Percentiles rank a stretch among this genome's conserved stretches.
phyloP scores from a whole-genome alignment of 2,888 invertebrate species.

The Agrypnus murinus region DNA sequence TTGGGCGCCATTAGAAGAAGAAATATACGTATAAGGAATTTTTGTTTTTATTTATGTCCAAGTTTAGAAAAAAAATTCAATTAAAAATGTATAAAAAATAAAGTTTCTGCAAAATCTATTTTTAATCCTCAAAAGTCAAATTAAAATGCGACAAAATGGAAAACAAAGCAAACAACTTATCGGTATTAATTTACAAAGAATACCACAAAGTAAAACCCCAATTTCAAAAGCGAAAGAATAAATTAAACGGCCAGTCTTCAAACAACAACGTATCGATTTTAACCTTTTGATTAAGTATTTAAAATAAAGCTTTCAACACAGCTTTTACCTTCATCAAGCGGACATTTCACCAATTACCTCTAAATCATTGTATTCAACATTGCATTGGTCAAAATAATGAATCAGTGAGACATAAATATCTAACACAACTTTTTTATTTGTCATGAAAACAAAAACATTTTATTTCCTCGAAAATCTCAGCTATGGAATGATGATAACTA shows the following conservation, averaged over 20 bases:
- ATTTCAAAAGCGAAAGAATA: constrained; percentile 29
- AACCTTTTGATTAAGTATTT: constrained; percentile 25
- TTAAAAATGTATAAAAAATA: constrained; percentile 11
- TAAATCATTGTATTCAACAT: neutral
- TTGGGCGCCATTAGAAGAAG: neutral
- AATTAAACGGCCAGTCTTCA: constrained; percentile 34
- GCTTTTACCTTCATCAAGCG: constrained; percentile 1
- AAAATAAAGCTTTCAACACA: constrained; percentile 14
- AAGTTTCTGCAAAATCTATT: too few species aligned
- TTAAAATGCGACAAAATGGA: neutral
- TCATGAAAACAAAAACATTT: too few species aligned
- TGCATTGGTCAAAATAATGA: too few species aligned
- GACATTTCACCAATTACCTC: constrained; percentile 4
- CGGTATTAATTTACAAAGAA: constrained; percentile 17
- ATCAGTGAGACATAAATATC: too few species aligned
- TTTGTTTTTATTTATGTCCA: constrained; percentile 16
- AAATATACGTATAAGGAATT: constrained; percentile 13
- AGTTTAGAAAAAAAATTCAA: constrained; percentile 25
- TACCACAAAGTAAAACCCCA: constrained; percentile 33
- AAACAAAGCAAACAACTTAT: constrained; percentile 6
- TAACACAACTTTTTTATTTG: too few species aligned
- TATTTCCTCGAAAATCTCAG: too few species aligned
- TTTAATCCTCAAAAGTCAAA: too few species aligned
- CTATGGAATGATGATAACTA: too few species aligned
- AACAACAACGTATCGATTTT: constrained; percentile 27